phyloP scores from a whole-genome alignment of 1,140 invertebrate genomes.

The Drosophila auraria region DNA sequence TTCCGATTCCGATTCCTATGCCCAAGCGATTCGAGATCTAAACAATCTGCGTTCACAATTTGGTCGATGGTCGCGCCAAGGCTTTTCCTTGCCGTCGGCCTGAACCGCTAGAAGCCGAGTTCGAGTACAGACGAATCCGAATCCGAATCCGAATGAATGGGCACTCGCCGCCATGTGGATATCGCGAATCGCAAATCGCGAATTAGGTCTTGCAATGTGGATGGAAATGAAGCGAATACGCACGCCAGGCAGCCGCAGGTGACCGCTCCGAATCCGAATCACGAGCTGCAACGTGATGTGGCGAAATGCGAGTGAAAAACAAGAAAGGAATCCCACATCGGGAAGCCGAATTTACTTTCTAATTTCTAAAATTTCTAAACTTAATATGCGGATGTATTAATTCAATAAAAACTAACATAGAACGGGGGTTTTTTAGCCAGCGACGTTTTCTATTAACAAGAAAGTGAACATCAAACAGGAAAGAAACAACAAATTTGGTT shows the following conservation, averaged over 20 bases:
- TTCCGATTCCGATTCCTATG: slow-evolving; percentile 33
- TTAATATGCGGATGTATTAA: too few species aligned
- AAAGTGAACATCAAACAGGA: too few species aligned
- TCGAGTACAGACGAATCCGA: neutral
- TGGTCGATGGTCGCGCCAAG: slow-evolving; percentile 65
- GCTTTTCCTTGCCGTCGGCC: slow-evolving; percentile 61
- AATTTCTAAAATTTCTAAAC: too few species aligned
- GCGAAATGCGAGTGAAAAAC: slow-evolving; percentile 5
- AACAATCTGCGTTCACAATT: slow-evolving; percentile 28
- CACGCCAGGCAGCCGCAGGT: slow-evolving; percentile 68
- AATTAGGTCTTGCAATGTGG: slow-evolving; percentile 44
- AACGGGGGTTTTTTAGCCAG: too few species aligned
- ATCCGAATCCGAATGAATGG: slow-evolving; percentile 10
- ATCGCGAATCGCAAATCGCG: slow-evolving; percentile 29
- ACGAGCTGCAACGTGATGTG: slow-evolving; percentile 67
- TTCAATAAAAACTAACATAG: too few species aligned
- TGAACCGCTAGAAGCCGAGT: slow-evolving; percentile 56
- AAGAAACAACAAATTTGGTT: too few species aligned
- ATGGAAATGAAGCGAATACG: slow-evolving; percentile 58
- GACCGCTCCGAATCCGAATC: slow-evolving; percentile 51
- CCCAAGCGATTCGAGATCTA: slow-evolving; percentile 15
- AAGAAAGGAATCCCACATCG: too few species aligned
- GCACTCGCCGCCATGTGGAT: slow-evolving; percentile 23
- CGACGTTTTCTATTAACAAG: too few species aligned
- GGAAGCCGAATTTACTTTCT: too few species aligned